phyloP scores from a whole-genome alignment of 2,797 vertebrate genomes.

The Karalla daura region DNA sequence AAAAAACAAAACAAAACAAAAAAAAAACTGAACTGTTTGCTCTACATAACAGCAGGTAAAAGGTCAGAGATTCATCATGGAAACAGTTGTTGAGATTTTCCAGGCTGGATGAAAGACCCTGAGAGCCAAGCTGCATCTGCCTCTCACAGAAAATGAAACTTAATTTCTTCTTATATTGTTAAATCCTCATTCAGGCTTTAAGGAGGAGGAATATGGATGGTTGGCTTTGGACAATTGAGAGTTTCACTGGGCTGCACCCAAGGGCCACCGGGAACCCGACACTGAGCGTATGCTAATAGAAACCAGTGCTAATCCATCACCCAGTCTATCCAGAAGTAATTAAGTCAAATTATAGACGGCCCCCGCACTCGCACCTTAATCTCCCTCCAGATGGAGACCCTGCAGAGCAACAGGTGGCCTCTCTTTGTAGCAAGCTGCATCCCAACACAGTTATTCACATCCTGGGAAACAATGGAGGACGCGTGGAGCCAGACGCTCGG shows the following conservation, averaged over 20 bases:
- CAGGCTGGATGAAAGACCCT: neutral
- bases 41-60: too few relatives aligned
- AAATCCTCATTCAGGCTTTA: conserved; percentile 28
- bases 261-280: conserved; percentile 44
- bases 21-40: too few relatives aligned
- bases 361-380: conserved; percentile 59
- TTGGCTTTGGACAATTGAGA: conserved; percentile 51
- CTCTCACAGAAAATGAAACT: conserved; percentile 1
- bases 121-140: neutral
- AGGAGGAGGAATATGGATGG: conserved; percentile 35
- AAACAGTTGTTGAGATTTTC: neutral
- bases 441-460: conserved; percentile 69
- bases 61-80: neutral
- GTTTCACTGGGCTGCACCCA: conserved; percentile 27
- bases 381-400: conserved; percentile 78
- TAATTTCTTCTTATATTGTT: conserved; percentile 27
- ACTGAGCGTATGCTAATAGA: conserved; percentile 59
- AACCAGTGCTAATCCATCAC: conserved; percentile 70
- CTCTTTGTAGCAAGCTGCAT: conserved; percentile 69
- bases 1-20: too few relatives aligned
- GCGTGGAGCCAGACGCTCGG: conserved; percentile 29
- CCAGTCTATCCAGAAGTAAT: conserved; percentile 73
- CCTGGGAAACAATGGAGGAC: conserved; percentile 69
- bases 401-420: conserved; percentile 83
- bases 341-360: conserved; percentile 71